These are phyloP conservation scores for Bucco capensis DNA, from an alignment of 2,113 vertebrate genomes.

Conservation along the genomic window DNA sequence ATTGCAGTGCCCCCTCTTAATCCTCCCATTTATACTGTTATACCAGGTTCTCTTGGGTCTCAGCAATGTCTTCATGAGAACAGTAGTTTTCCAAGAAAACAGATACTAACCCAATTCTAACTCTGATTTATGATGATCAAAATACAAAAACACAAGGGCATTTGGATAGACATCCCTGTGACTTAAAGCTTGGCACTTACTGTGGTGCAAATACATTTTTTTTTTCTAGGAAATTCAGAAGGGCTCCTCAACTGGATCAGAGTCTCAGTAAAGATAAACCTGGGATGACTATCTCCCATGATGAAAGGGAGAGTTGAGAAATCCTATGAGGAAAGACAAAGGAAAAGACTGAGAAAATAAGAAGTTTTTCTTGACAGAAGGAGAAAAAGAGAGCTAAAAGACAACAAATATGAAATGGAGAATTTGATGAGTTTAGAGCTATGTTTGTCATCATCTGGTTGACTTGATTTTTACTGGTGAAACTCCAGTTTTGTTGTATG, in stretches of 20 bases:
- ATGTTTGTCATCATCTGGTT: background rate
- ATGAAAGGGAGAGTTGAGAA: background rate
- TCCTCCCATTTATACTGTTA: background rate
- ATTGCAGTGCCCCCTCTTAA: background rate
- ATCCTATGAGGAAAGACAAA: background rate
- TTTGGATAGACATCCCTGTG: background rate
- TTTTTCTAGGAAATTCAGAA: background rate
- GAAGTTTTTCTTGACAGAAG: background rate
- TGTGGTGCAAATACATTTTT: background rate
- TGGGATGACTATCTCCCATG: background rate
- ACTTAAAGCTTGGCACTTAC: background rate
- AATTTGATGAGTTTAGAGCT: background rate
- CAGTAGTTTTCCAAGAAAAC: background rate
- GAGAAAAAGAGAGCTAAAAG: background rate
- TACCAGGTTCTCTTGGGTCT: background rate
- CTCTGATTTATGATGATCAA: background rate
- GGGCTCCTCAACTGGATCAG: fast-evolving
- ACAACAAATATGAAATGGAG: background rate
- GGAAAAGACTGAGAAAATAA: background rate
- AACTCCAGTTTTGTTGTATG: background rate
- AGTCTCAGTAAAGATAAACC: background rate
- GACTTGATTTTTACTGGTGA: background rate
- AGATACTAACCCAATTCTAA: background rate
- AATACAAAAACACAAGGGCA: fast-evolving
- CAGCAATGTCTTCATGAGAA: background rate